phyloP scores from a whole-genome alignment of 2,888 invertebrate genomes.

The Ischnus inquisitorius region DNA sequence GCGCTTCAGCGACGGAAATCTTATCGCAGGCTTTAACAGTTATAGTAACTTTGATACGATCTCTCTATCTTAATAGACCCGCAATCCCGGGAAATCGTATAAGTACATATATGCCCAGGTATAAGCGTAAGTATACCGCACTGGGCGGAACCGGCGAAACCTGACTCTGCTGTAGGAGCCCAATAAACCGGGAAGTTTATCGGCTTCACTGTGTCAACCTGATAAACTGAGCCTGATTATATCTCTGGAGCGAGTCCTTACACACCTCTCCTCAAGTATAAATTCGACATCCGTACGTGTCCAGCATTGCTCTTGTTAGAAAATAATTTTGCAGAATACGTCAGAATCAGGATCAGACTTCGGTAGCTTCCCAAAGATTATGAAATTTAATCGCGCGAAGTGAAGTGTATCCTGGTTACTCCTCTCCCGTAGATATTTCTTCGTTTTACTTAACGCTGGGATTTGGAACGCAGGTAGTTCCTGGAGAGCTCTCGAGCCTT shows the following conservation, averaged over 20 bases:
- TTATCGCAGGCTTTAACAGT: slow-evolving; percentile 38
- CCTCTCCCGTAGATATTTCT: slow-evolving; percentile 44
- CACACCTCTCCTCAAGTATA: background rate
- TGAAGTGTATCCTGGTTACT: slow-evolving; percentile 7
- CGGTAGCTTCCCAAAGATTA: background rate
- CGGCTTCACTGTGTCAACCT: background rate
- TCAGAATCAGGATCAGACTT: background rate
- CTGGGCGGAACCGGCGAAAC: background rate
- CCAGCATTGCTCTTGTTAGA: slow-evolving; percentile 11
- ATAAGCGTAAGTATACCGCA: background rate
- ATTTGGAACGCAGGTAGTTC: slow-evolving; percentile 19
- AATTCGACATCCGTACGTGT: slow-evolving; percentile 32
- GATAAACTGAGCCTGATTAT: background rate
- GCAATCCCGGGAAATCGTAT: slow-evolving; percentile 18
- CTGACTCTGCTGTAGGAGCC: too few relatives aligned
- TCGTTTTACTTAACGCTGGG: slow-evolving; percentile 28
- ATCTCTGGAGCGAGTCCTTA: background rate
- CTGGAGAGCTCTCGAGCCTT: slow-evolving; percentile 31
- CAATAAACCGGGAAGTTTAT: background rate
- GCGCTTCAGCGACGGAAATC: slow-evolving; percentile 16
- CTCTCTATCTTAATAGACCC: slow-evolving; percentile 40
- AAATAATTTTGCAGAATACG: background rate
- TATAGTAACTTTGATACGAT: slow-evolving; percentile 44
- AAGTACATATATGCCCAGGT: slow-evolving; percentile 29
- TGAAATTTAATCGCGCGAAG: slow-evolving; percentile 8